Percentiles rank a stretch among this genome's conserved stretches.
These are phyloP conservation scores for Gymnocephalus cernua DNA, from an alignment of 2,113 vertebrate species.

Conservation along the genomic window DNA sequence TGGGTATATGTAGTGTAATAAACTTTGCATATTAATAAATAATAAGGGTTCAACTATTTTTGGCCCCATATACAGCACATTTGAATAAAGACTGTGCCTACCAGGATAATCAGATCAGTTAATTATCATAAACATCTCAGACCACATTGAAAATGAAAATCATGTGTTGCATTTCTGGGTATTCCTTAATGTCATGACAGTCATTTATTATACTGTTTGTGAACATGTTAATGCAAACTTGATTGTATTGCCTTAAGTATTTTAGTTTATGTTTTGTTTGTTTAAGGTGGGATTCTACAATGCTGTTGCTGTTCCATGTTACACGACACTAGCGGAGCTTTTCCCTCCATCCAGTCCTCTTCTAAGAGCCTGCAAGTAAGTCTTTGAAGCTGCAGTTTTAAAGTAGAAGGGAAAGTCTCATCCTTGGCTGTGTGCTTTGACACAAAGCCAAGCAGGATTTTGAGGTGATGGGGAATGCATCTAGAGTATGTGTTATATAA, in stretches of 20 bases:
- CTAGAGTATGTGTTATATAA: background rate
- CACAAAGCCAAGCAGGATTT: background rate
- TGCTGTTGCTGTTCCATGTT: slow-evolving; percentile 96
- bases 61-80: background rate
- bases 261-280: slow-evolving; percentile 6
- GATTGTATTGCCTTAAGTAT: background rate
- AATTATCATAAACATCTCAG: background rate
- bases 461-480: background rate
- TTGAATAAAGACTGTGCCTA: background rate
- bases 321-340: slow-evolving; percentile 92
- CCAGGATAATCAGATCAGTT: background rate
- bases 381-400: slow-evolving; percentile 2
- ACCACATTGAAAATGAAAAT: background rate
- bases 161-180: background rate
- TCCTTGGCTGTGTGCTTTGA: background rate
- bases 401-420: background rate
- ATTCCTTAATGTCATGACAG: background rate
- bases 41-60: background rate
- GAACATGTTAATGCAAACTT: background rate
- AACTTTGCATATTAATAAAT: background rate
- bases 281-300: slow-evolving; percentile 97
- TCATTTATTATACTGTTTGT: background rate
- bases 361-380: slow-evolving; percentile 93
- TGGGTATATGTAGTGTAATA: background rate
- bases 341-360: slow-evolving; percentile 92